phyloP scores from a whole-genome alignment of 2,888 invertebrate species.

The Coecobrya sp. region DNA sequence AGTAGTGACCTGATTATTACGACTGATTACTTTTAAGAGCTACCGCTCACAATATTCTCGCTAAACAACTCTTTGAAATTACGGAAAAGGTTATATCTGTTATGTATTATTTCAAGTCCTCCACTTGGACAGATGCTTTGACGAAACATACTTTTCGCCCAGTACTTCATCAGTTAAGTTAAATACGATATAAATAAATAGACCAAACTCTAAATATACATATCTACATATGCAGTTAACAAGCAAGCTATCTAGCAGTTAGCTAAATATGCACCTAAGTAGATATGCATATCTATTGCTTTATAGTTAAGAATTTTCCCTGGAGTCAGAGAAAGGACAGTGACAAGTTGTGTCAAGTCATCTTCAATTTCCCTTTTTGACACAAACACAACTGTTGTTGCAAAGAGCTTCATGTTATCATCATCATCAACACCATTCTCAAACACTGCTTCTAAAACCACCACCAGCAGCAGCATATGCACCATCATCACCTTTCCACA shows the following conservation, averaged over 20 bases:
- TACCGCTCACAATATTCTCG: neutral
- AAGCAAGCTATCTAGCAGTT: no score
- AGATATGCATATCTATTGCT: no score
- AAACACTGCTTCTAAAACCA: neutral
- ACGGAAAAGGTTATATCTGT: neutral
- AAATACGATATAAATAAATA: no score
- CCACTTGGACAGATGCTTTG: no score
- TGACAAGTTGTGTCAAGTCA: slow-evolving; percentile 72
- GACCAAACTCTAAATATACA: no score
- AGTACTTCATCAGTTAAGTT: no score
- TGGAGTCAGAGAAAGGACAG: slow-evolving; percentile 62
- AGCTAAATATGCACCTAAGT: no score
- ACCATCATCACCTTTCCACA: slow-evolving; percentile 31
- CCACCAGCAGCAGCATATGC: neutral
- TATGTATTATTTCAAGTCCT: no score
- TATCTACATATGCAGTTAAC: no score
- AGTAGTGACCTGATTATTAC: slow-evolving; percentile 48
- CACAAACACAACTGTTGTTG: slow-evolving; percentile 36
- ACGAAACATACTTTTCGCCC: no score
- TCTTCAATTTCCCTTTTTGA: slow-evolving; percentile 73
- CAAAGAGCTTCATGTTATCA: slow-evolving; percentile 53
- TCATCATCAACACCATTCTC: slow-evolving; percentile 41
- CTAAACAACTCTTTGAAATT: neutral
- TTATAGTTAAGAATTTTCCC: slow-evolving; percentile 35
- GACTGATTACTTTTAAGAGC: slow-evolving; percentile 29